Base-by-base conservation (phyloP, 2,797 vertebrate species). In the Synanceia verrucosa region DNA sequence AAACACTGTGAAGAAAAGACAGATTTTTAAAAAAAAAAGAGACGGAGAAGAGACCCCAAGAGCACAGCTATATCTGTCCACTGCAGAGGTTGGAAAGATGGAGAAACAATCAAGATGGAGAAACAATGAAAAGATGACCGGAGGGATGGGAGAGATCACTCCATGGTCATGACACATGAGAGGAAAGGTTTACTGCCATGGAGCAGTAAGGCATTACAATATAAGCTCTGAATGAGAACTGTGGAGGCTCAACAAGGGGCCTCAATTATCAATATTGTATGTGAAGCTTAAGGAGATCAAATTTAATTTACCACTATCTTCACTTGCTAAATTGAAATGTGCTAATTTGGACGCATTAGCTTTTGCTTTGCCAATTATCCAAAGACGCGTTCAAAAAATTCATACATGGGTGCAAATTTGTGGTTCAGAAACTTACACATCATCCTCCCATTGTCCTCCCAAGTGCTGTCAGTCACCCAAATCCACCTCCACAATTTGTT, bases 91-190 rank as follows among this genome's bases (percentile, higher is more conserved):
- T 82, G 81, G 88, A 88, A 89, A 88, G 80, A 83, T 79, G 67
- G 73, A 76, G 73, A 60, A 73, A 82, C 82, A 86, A 86, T 89
- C 85, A 81, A 72, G 78, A 60, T 70, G 73, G 76, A 83, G 77
- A 84, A 63, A 65, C 68, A 81, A 79, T 84, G 82, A 83, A 77
- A 76, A 78, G 81, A 88, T 82, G 79, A 73, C 87, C 52, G 29
- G 53, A 81, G 85, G 85, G 81, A 70, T 73, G 64, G 33, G 24
- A 74, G 78, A 82, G 84, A 90, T 89, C 85, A 84, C 72, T 50
- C 63, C 0, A n/a, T 69, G 70, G 73, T 81, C 84, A 78, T 29
- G 76, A 85, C 73, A 79, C 23, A 70, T 52, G 78, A 79, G 67
- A 77, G 73, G 75, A 47, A 62, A 82, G 83, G 59, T 85, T 88